phyloP scores from a whole-genome alignment of 23 tunicate species.

The Ciona savignyi region DNA sequence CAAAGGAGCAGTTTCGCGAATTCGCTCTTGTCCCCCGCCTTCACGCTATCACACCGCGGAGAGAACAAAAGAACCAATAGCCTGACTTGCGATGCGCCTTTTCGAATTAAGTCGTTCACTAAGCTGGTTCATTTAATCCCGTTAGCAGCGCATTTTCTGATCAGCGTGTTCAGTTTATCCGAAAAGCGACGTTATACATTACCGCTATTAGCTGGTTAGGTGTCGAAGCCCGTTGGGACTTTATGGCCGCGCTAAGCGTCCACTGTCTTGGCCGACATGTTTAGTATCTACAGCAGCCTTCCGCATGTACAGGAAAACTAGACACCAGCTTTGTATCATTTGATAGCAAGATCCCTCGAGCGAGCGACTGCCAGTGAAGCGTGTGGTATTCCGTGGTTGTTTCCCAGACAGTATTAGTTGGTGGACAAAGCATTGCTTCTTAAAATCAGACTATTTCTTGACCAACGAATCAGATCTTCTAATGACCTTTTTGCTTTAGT shows the following conservation, averaged over 20 bases:
- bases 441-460: too few species aligned
- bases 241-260: neutral
- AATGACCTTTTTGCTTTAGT: too few species aligned
- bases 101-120: neutral
- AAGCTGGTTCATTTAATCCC: neutral
- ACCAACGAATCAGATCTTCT: too few species aligned
- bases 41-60: neutral
- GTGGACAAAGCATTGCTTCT: too few species aligned
- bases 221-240: neutral
- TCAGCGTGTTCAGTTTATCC: neutral
- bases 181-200: neutral
- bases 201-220: neutral
- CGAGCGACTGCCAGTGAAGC: constrained; percentile 1
- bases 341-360: neutral
- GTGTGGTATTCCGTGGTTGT: neutral
- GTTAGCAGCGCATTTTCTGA: neutral
- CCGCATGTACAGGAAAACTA: neutral
- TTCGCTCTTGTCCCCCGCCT: neutral
- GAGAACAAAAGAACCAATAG: neutral
- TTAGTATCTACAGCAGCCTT: neutral
- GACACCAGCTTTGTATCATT: neutral
- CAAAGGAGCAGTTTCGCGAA: neutral
- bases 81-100: neutral
- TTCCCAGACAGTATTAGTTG: neutral
- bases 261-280: neutral